Evolutionary conservation across 2,888 invertebrate species (phyloP), one percentile per base, ranked within the genome.

Genomic region (Lagria hirta): DNA sequence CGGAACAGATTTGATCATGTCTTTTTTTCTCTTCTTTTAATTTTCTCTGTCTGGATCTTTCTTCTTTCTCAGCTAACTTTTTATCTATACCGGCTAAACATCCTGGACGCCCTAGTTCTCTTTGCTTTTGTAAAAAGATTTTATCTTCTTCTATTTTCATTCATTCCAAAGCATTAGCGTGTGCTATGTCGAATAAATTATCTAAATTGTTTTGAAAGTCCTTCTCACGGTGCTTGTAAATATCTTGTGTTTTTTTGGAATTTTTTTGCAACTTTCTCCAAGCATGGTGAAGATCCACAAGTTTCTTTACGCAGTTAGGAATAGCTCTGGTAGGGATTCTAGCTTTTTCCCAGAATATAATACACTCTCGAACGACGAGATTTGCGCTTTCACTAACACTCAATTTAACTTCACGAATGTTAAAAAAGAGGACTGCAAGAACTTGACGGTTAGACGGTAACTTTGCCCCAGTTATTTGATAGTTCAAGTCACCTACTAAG

Each of bases 71-170:
- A 8, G 18, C 10, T 8, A 33, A 22, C 17, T 33, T 33, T 32
- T 33, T 33, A 20, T 33, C 33, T 13, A 32, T 18, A 23, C 26
- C 33, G 2, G 13, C 32, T 24, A 41, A 33, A 17, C 32, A 32
- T 3, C 41, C 37, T 30, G 33, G 34, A 13, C 59, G 53, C 27
- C 58, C 56, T 48, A 49, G 54, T 46, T 60, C 42, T 43, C 57
- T 59, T 24, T 62, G 57, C 15, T 40, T 27, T 20, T 47, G 26
- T 35, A 60, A 55, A 48, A 62, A 59, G 7, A 40, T 29, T 51
- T 41, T 64, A 45, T 56, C 56, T 53, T 57, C 53, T 4, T 57
- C 55, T 48, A 57, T 57, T 51, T 57, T 55, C 24, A 61, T 60
- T 42, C 13, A 14, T 33, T 55, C 18, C 3, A 60, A 16, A 2